Evolutionary conservation across 2,797 vertebrate species (phyloP), one percentile per base, ranked within the genome.

Genomic region (Triplophysa yarkandensis): DNA sequence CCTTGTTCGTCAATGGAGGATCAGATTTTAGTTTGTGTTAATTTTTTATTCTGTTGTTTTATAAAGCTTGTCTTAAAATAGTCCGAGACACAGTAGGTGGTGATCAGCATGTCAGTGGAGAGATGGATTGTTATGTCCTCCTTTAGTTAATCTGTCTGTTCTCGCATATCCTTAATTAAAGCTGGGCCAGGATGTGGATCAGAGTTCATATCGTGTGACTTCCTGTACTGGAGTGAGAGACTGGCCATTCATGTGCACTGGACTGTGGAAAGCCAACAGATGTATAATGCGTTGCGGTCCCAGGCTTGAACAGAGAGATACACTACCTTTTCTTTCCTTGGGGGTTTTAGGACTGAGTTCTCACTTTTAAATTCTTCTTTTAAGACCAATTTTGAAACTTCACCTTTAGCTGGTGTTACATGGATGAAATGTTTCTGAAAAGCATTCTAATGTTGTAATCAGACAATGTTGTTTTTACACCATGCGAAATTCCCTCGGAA

Each of bases 251-350:
- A 87, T 90, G 90, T 88, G 88, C 89, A 90, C 79, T 84, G 89
- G 89, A 89, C 86, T 91, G 89, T 90, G 87, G 88, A 90, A 85
- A 89, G 88, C 88, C 84, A 82, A 86, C 90, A 91, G 88, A 90
- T 89, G 74, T 87, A 89, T 88, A 87, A 88, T 90, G 90, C 88
- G 90, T 77, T 62, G 86, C 90, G 87, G 91, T 90, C 87, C 89
- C 88, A 84, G 68, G 60, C 65, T 74, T 68, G 52, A 48, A 30
- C 48, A 44, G 43, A 68, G 71, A 63, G 34, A 68, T 80, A 86
- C 83, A 87, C 85, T 84, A 46, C 50, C 50, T 65, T 87, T 82
- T 86, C 84, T 85, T 82, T 87, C 86, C 85, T 85, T 27, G 28
- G 28, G 52, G 72, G 52, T 67, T 63, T 67, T 14, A 2, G 3